Base-by-base conservation (phyloP, 2,797 vertebrate species). In the Scomberomorus guttatus region DNA sequence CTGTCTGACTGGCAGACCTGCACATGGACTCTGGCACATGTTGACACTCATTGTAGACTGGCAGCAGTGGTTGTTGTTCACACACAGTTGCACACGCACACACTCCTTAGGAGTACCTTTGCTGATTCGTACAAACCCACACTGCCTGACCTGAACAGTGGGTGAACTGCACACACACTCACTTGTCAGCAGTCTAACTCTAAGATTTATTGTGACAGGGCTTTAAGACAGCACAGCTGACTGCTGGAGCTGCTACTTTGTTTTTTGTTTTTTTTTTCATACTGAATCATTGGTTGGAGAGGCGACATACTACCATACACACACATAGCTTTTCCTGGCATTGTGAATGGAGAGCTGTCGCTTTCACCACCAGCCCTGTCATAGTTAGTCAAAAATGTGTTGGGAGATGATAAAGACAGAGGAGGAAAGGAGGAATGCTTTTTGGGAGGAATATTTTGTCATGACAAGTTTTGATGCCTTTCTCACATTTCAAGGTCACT, bases 401-500 rank as follows among this genome's bases (percentile, higher is more conserved):
- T 79, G 37, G 73, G 60, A 61, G 60, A 61, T 68, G 70, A 78
- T 75, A 77, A 75, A 69, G 68, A 76, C 27, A 17, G 42, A 77
- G 62, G 25, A 69, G 52, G 39, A 72, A 80, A 66, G 42, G 75
- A 66, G 9, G 39, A 59, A 61, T 72, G 57, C 63, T 79, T 77
- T 80, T 61, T 64, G n/a, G 59, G 51, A 59, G 64, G 29, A 85
- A 73, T 80, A 69, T 72, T 80, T 73, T 81, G 64, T 67, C 54
- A 44, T 57, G 52, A 75, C 6, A 79, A 62, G 27, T 77, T 80
- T 79, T 69, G 42, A 68, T 75, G 50, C 60, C 73, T 79, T 77
- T 34, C 44, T 81, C 11, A 22, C 34, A 78, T 82, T 83, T 87
- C 60, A 93, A 83, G 84, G 87, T 84, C 85, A 79, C 58, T 58